A percentile compares a stretch with the other conserved stretches of the same genome.
These are phyloP conservation scores for Theretra japonica DNA, from an alignment of 2,888 invertebrate genomes.

Conservation along the genomic window DNA sequence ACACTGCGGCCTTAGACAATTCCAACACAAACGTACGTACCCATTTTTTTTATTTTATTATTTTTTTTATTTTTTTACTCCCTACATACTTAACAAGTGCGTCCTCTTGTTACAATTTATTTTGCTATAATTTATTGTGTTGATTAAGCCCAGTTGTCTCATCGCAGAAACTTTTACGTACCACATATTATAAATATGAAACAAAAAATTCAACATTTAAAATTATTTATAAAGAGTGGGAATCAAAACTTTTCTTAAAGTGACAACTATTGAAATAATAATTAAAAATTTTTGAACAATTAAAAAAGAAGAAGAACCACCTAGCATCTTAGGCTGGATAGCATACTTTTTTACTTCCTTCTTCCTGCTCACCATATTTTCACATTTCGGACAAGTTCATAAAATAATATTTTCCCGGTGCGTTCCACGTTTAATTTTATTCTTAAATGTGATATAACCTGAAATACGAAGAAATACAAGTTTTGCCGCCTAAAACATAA, in stretches of 20 bases:
- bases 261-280: no score
- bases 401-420: background rate
- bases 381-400: no score
- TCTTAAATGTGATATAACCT: background rate
- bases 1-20: slow-evolving; percentile 80
- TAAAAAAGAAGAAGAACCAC: no score
- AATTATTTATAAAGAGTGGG: background rate
- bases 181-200: background rate
- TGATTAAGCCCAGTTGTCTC: background rate
- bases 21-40: slow-evolving; percentile 81
- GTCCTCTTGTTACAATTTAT: slow-evolving; percentile 41
- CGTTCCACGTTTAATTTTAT: background rate
- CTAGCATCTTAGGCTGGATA: no score
- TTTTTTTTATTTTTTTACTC: slow-evolving; percentile 52
- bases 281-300: no score
- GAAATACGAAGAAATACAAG: slow-evolving; percentile 11
- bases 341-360: no score
- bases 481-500: slow-evolving; percentile 19
- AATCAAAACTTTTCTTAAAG: no score
- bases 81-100: slow-evolving; percentile 46
- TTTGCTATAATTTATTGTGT: slow-evolving; percentile 36
- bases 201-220: background rate
- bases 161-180: background rate
- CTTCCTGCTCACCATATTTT: no score
- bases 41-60: slow-evolving; percentile 70